These are phyloP conservation scores for Agrochola litura DNA, from an alignment of 2,888 invertebrate species.

Conservation along the genomic window DNA sequence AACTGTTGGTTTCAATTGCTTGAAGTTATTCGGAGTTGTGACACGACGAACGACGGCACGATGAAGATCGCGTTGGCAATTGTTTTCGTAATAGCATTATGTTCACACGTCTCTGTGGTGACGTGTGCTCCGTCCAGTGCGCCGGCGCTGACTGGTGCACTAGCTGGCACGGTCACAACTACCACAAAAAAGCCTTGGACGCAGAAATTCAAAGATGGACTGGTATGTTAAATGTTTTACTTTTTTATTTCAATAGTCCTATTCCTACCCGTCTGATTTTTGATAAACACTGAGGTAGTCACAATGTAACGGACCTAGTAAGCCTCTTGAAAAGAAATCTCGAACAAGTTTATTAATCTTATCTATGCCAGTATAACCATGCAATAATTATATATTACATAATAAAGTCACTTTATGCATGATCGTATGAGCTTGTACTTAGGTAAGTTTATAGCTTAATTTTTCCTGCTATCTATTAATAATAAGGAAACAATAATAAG, in stretches of 20 bases:
- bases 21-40: constrained; percentile 37
- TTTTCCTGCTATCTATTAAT: constrained; percentile 25
- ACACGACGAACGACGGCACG: constrained; percentile 30
- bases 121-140: constrained; percentile 47
- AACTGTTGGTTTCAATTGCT: constrained; percentile 40
- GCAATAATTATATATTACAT: neutral
- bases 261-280: neutral
- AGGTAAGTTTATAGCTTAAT: neutral
- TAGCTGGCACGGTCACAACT: constrained; percentile 53
- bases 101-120: constrained; percentile 65
- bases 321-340: neutral
- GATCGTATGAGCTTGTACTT: constrained; percentile 1
- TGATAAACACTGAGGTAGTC: neutral
- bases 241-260: neutral
- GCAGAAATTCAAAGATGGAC: constrained; percentile 74
- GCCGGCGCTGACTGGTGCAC: constrained; percentile 34
- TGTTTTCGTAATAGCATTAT: constrained; percentile 60
- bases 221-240: constrained; percentile 68
- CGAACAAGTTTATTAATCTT: neutral
- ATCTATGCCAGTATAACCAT: neutral
- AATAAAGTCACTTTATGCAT: neutral
- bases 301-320: neutral
- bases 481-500: constrained; percentile 15
- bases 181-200: constrained; percentile 75
- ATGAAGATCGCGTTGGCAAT: constrained; percentile 69